These are phyloP conservation scores for Lasioglossum baleicum DNA, from an alignment of 1,140 invertebrate genomes.

Conservation along the genomic window DNA sequence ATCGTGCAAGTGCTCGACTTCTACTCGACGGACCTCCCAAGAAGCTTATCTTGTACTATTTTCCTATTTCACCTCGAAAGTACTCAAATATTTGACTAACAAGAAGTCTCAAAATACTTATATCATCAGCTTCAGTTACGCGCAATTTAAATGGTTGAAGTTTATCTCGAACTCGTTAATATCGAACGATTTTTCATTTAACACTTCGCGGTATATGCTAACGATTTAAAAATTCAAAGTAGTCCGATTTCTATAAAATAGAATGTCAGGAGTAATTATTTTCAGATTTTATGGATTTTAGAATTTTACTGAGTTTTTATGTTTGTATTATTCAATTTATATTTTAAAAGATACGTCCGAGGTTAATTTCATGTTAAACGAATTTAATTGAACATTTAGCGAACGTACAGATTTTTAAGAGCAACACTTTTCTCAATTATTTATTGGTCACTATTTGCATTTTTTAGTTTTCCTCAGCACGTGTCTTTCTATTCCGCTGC, in stretches of 20 bases:
- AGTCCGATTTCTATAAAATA: no score
- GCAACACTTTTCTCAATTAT: no score
- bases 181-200: background rate
- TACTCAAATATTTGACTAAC: background rate
- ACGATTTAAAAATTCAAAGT: background rate
- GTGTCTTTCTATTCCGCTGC: conserved; percentile 39
- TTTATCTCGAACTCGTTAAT: background rate
- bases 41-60: background rate
- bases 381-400: background rate
- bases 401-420: background rate
- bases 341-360: background rate
- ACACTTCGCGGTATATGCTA: background rate
- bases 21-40: conserved; percentile 4
- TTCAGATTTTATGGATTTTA: no score
- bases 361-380: no score
- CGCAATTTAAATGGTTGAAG: background rate
- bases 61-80: background rate
- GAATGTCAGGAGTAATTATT: no score
- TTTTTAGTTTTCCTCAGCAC: background rate
- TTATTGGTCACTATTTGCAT: background rate
- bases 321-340: background rate
- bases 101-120: background rate
- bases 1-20: conserved; percentile 26
- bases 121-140: background rate
- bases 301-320: no score